phyloP scores from a whole-genome alignment of 2,113 vertebrate genomes.

The Hirundichthys speculiger region DNA sequence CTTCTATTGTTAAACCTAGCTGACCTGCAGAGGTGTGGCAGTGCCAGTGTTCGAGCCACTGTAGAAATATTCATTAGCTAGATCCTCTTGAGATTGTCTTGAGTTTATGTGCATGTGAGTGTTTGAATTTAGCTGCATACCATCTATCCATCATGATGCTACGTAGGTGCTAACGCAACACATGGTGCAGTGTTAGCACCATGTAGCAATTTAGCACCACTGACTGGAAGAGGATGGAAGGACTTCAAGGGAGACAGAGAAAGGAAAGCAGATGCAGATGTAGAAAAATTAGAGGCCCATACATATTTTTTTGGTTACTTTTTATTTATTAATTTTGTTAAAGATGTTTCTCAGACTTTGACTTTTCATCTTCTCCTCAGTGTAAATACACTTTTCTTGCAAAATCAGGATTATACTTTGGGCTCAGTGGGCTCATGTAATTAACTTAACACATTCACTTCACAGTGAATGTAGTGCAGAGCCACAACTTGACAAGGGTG shows the following conservation, averaged over 20 bases:
- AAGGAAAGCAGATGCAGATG: too few relatives aligned
- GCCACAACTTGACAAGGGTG: conserved; percentile 20
- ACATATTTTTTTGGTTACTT: not conserved
- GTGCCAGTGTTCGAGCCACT: not conserved
- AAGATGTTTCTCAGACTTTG: conserved; percentile 1
- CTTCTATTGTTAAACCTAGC: conserved; percentile 33
- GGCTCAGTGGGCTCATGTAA: conserved; percentile 5
- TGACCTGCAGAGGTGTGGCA: not conserved
- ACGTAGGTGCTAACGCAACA: not conserved
- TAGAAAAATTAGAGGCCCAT: too few relatives aligned
- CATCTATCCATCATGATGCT: too few relatives aligned
- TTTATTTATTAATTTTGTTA: not conserved
- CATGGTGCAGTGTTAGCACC: conserved; percentile 8
- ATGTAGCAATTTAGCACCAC: too few relatives aligned
- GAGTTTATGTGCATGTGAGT: too few relatives aligned
- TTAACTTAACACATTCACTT: not conserved
- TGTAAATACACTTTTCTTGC: conserved; percentile 5
- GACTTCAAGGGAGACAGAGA: too few relatives aligned
- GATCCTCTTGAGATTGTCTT: too few relatives aligned
- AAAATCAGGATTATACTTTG: conserved; percentile 6
- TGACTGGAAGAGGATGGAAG: too few relatives aligned
- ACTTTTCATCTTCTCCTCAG: too few relatives aligned
- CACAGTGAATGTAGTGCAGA: conserved; percentile 15
- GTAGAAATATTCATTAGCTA: conserved; percentile 19
- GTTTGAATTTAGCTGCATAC: too few relatives aligned